phyloP scores from a whole-genome alignment of 2,797 vertebrate genomes.

The Phrynocephalus vlangalii region DNA sequence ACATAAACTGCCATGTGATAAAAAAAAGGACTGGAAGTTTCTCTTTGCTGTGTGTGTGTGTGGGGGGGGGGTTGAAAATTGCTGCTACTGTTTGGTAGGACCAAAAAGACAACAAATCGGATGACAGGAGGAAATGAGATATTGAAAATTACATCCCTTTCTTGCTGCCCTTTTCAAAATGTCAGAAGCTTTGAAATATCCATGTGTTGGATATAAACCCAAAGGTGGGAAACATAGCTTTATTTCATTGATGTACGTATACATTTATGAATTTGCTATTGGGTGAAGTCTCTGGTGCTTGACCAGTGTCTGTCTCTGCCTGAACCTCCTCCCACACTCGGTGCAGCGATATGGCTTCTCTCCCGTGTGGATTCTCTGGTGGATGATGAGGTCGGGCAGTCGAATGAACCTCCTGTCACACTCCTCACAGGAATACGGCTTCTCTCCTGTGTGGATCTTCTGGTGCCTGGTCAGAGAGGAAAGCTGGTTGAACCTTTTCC shows the following conservation, averaged over 20 bases:
- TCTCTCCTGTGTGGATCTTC: conserved; percentile 28
- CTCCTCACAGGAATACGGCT: conserved; percentile 22
- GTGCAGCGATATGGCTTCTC: conserved; percentile 32
- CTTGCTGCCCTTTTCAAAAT: not conserved
- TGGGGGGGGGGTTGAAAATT: not conserved
- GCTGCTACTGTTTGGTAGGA: not conserved
- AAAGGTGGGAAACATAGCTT: not conserved
- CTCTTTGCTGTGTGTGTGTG: not conserved
- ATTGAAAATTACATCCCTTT: not conserved
- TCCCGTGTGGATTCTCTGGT: conserved; percentile 37
- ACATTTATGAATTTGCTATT: conserved; percentile 22
- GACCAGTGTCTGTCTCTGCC: conserved; percentile 4
- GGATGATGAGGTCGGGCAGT: conserved; percentile 29
- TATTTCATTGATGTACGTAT: not conserved
- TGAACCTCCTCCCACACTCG: conserved; percentile 28
- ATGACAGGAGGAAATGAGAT: not conserved
- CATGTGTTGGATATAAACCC: not conserved
- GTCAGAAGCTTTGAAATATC: not conserved
- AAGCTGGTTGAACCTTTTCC: conserved; percentile 25
- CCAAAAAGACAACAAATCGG: not conserved
- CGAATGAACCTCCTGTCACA: conserved; percentile 31
- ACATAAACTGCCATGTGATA: not conserved
- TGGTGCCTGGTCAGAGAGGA: conserved; percentile 24
- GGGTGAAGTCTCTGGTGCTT: conserved; percentile 31
- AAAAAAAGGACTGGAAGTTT: not conserved